phyloP scores from a whole-genome alignment of 2,797 vertebrate species.

The Clarias laeviceps region DNA sequence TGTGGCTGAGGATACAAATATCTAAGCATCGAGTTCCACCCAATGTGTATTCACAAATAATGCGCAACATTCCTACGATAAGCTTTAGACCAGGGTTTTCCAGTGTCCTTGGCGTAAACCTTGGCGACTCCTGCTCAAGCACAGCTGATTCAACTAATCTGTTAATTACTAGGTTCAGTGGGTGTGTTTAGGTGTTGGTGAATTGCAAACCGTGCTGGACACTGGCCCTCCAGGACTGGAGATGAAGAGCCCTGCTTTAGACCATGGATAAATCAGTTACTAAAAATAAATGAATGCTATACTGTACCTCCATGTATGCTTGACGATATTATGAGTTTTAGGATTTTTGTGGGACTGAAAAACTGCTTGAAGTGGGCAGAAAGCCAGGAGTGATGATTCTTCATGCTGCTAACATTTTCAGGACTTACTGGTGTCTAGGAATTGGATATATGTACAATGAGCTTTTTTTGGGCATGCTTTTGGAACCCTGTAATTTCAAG shows the following conservation, averaged over 20 bases:
- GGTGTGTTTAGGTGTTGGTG: too few species aligned
- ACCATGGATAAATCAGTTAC: not conserved
- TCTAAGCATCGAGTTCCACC: not conserved
- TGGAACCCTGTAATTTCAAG: not conserved
- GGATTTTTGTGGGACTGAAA: not conserved
- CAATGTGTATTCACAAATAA: not conserved
- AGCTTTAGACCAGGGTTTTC: not conserved
- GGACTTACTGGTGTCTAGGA: not conserved
- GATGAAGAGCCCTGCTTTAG: too few species aligned
- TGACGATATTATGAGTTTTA: not conserved
- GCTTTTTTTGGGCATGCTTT: not conserved
- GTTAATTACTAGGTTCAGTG: too few species aligned
- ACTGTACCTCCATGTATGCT: not conserved
- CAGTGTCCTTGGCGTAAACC: too few species aligned
- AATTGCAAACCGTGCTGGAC: too few species aligned
- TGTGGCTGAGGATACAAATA: not conserved
- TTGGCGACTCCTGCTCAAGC: too few species aligned
- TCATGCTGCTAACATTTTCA: not conserved
- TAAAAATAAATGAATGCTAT: not conserved
- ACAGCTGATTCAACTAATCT: too few species aligned
- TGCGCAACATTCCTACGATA: not conserved
- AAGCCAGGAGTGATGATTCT: not conserved
- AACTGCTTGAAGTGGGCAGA: not conserved
- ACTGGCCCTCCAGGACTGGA: too few species aligned
- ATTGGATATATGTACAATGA: not conserved